Conservation (phyloP, 2,113 vertebrate genomes). For the Rynchops niger region DNA sequence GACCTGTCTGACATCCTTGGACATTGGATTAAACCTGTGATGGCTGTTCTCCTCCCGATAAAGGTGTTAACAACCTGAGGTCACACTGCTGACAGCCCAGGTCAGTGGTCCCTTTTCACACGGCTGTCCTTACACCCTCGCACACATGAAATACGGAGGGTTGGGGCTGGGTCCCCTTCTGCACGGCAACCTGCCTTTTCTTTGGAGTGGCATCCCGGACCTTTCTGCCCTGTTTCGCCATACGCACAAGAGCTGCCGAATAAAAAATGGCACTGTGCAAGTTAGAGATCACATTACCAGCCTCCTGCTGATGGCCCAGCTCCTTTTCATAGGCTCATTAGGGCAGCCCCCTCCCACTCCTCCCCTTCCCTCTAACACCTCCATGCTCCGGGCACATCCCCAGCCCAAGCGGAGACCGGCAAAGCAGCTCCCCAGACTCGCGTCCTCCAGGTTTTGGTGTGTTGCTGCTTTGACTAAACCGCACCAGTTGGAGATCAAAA, state of each 20-base stretch:
- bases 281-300: not conserved
- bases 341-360: not conserved
- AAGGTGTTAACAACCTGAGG: not conserved
- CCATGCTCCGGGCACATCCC: not conserved
- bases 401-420: accelerated
- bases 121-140: not conserved
- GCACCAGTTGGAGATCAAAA: not conserved
- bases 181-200: not conserved
- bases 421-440: not conserved
- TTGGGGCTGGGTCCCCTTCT: not conserved
- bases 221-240: not conserved
- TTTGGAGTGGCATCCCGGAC: not conserved
- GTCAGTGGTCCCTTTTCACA: not conserved
- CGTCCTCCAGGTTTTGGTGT: not conserved
- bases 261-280: not conserved
- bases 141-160: slow-evolving; percentile 6
- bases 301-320: not conserved
- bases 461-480: not conserved
- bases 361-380: not conserved
- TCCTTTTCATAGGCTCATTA: not conserved
- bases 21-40: not conserved
- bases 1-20: not conserved
- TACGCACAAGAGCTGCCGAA: not conserved
- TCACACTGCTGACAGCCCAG: not conserved
- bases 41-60: not conserved